phyloP scores from a whole-genome alignment of 2,888 invertebrate species.

The Elgonia sp. region DNA sequence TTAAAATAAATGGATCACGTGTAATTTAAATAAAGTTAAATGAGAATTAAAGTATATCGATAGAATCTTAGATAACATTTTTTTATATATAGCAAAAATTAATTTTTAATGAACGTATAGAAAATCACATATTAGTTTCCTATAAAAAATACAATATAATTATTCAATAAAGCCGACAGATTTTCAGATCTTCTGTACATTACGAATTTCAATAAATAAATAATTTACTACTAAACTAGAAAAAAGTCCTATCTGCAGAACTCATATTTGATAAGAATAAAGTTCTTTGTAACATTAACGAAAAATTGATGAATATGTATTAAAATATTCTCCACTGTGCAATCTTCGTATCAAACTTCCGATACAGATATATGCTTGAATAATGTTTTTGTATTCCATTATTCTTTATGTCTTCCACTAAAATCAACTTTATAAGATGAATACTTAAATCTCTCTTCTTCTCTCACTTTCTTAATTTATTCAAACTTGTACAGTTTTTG shows the following conservation, averaged over 20 bases:
- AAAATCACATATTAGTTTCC: not conserved
- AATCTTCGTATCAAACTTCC: too few species aligned
- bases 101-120: not conserved
- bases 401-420: not conserved
- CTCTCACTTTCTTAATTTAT: slow-evolving; percentile 30
- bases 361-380: not conserved
- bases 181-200: not conserved
- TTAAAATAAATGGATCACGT: not conserved
- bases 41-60: not conserved
- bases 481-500: slow-evolving; percentile 20
- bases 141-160: too few species aligned
- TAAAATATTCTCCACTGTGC: too few species aligned
- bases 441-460: slow-evolving; percentile 8
- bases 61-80: not conserved
- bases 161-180: not conserved
- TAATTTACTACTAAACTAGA: not conserved
- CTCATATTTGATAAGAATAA: not conserved
- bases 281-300: not conserved
- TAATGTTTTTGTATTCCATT: not conserved
- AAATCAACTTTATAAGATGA: slow-evolving; percentile 2
- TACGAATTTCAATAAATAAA: not conserved
- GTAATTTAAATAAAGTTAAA: not conserved
- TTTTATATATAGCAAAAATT: not conserved
- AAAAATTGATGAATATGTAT: not conserved
- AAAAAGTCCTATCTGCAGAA: too few species aligned